Evolutionary conservation across 35 echinoderm and acorn worm species (phyloP).

Genomic region (Lytechinus pictus): DNA sequence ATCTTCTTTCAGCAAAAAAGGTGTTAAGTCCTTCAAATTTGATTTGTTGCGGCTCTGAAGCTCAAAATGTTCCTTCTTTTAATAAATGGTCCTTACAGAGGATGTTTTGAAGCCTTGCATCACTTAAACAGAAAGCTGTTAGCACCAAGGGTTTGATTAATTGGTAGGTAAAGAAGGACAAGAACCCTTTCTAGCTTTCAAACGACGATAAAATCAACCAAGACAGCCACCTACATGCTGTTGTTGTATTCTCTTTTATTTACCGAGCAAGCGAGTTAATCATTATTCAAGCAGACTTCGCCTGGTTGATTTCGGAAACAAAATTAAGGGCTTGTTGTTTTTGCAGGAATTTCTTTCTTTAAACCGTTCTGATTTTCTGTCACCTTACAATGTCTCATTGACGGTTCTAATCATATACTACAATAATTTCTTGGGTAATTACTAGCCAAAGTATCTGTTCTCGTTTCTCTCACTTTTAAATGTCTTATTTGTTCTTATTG

Average conservation of each 20-base stretch:
- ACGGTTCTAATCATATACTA: not conserved
- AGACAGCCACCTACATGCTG: not conserved
- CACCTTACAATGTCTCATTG: not conserved
- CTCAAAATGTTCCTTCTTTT: conserved; percentile 6
- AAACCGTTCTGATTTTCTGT: not conserved
- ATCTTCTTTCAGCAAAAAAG: not conserved
- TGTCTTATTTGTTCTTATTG: too few species aligned
- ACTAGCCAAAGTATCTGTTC: too few species aligned
- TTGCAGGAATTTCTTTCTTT: not conserved
- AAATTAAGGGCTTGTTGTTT: not conserved
- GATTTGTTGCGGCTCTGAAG: not conserved
- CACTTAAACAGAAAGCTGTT: conserved; percentile 49
- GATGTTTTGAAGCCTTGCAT: conserved; percentile 20
- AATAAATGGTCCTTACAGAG: not conserved
- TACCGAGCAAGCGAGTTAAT: not conserved
- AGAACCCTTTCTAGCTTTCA: not conserved
- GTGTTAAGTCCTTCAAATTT: conserved; percentile 12
- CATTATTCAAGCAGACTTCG: not conserved
- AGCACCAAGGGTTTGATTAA: conserved; percentile 31
- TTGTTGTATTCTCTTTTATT: conserved; percentile 7
- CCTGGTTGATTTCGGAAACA: not conserved
- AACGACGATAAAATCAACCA: not conserved
- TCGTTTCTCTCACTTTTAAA: too few species aligned
- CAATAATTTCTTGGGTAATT: not conserved
- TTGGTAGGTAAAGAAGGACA: not conserved